These are phyloP conservation scores for Pterocles orientalis DNA, from an alignment of 2,113 vertebrate genomes.

Conservation along the genomic window DNA sequence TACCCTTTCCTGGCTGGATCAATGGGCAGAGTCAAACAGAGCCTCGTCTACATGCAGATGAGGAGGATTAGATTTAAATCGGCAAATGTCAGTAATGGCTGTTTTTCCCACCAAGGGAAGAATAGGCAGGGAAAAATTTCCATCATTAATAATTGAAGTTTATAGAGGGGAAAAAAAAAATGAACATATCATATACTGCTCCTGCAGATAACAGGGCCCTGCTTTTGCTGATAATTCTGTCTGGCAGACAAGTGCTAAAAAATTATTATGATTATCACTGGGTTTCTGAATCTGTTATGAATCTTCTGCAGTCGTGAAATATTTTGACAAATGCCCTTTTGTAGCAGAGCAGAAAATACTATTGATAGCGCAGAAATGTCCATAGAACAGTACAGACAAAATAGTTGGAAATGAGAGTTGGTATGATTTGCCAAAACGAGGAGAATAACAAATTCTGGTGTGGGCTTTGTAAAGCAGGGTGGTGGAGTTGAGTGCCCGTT, in stretches of 20 bases:
- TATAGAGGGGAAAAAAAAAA: neutral
- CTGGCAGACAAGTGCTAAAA: conserved; percentile 48
- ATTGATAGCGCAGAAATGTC: neutral
- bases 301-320: neutral
- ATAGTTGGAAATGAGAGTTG: neutral
- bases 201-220: conserved; percentile 6
- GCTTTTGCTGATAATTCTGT: conserved; percentile 38
- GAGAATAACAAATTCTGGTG: neutral
- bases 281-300: conserved; percentile 43
- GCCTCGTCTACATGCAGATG: conserved; percentile 52
- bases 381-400: neutral
- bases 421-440: neutral
- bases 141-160: conserved; percentile 68
- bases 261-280: conserved; percentile 40
- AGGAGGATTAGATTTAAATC: conserved; percentile 59
- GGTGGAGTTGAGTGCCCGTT: neutral
- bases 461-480: neutral
- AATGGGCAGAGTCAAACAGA: conserved; percentile 42
- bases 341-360: neutral
- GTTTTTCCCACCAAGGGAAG: conserved; percentile 38
- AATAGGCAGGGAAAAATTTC: conserved; percentile 26
- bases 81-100: conserved; percentile 29
- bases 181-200: neutral
- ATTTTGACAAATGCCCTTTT: conserved; percentile 40
- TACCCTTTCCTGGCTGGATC: conserved; percentile 41